Evolutionary conservation across 2,888 invertebrate genomes (phyloP).

Genomic region (Homarus gammarus): DNA sequence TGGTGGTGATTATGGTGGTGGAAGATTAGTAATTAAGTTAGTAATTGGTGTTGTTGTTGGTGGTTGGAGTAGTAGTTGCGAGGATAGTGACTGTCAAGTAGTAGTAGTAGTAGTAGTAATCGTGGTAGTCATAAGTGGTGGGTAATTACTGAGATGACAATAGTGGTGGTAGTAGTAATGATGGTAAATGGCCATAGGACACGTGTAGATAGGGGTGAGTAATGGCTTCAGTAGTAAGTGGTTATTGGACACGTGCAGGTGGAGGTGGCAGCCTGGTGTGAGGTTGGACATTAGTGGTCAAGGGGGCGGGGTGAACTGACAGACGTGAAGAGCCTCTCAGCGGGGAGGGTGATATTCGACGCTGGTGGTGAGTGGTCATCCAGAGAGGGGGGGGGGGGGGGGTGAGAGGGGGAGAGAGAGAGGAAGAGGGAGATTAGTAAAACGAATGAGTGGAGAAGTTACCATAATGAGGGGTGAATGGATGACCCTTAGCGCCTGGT

Average conservation of each 20-base stretch:
- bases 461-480: slow-evolving; percentile 22
- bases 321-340: slow-evolving; percentile 9
- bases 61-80: too few species aligned
- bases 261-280: slow-evolving; percentile 20
- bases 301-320: slow-evolving; percentile 46
- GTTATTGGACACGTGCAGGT: background rate
- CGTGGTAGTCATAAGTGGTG: too few species aligned
- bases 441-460: background rate
- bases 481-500: background rate
- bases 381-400: background rate
- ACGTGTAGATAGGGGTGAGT: too few species aligned
- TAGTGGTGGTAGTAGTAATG: too few species aligned
- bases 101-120: too few species aligned
- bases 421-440: background rate
- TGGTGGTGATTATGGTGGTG: too few species aligned
- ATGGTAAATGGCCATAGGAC: too few species aligned
- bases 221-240: too few species aligned
- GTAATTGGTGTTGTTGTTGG: too few species aligned
- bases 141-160: too few species aligned
- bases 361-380: slow-evolving; percentile 48
- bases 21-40: too few species aligned
- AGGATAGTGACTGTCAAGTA: too few species aligned
- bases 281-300: slow-evolving; percentile 50
- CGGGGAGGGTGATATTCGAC: slow-evolving; percentile 12
- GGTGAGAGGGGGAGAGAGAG: background rate